These are phyloP conservation scores for Leptinotarsa juncta DNA, from an alignment of 2,888 invertebrate species.

Conservation along the genomic window DNA sequence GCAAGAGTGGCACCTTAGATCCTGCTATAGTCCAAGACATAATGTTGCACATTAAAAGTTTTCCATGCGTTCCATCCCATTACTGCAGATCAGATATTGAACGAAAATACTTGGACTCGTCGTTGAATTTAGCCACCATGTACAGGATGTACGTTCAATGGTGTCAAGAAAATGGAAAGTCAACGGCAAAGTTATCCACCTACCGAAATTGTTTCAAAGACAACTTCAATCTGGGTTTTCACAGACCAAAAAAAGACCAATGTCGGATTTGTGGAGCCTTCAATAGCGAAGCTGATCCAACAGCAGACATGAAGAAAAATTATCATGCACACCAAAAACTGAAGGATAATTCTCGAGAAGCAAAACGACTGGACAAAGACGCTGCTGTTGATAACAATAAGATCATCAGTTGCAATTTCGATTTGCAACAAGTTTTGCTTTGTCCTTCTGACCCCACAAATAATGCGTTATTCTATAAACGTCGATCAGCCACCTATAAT, in stretches of 20 bases:
- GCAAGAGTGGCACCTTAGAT: too few species aligned
- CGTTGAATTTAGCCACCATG: too few species aligned
- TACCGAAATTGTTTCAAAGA: too few species aligned
- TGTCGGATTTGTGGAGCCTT: slow-evolving; percentile 29
- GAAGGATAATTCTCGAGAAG: slow-evolving; percentile 29
- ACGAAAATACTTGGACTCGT: too few species aligned
- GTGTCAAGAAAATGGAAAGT: too few species aligned
- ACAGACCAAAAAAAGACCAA: slow-evolving; percentile 34
- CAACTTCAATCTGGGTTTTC: slow-evolving; percentile 23
- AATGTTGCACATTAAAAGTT: too few species aligned
- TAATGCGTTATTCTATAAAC: slow-evolving; percentile 47
- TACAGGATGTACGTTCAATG: too few species aligned
- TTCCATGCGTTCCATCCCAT: too few species aligned
- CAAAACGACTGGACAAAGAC: slow-evolving; percentile 23
- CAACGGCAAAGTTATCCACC: too few species aligned
- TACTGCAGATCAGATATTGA: too few species aligned
- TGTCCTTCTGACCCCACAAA: slow-evolving; percentile 40
- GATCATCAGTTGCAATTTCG: slow-evolving; percentile 43
- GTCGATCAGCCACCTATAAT: slow-evolving; percentile 38
- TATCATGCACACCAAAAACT: slow-evolving; percentile 22
- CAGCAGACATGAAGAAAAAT: slow-evolving; percentile 4
- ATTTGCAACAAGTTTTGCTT: slow-evolving; percentile 44
- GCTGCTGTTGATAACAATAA: slow-evolving; percentile 17
- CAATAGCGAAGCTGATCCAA: slow-evolving; percentile 6
- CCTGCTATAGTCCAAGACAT: too few species aligned